These are phyloP conservation scores for Nyctalus aviator DNA, from an alignment of 2,797 vertebrate genomes.

Conservation along the genomic window DNA sequence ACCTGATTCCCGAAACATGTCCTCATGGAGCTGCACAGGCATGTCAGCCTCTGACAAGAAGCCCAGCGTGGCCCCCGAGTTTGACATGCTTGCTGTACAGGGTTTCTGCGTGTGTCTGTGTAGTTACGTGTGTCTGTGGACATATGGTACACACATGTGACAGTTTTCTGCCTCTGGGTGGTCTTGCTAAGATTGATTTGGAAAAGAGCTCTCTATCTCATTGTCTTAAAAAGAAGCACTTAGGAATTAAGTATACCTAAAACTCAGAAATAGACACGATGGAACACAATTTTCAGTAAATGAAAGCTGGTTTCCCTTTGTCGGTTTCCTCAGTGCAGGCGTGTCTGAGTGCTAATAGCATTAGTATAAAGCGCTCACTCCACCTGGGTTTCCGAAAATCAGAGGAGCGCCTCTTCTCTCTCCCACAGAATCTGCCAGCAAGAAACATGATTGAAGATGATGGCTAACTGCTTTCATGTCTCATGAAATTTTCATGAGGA, in stretches of 20 bases:
- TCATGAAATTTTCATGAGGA: not conserved
- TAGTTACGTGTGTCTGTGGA: not conserved
- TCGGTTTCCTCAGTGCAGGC: too few relatives aligned
- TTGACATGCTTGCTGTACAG: too few relatives aligned
- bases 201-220: not conserved
- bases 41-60: too few relatives aligned
- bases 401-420: too few relatives aligned
- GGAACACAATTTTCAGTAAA: too few relatives aligned
- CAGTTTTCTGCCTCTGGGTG: too few relatives aligned
- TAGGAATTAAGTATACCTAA: not conserved
- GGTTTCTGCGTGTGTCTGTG: not conserved
- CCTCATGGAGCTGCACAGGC: not conserved
- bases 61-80: too few relatives aligned
- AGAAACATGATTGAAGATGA: not conserved
- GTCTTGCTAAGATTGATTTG: not conserved
- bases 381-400: not conserved
- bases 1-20: not conserved
- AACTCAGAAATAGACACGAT: not conserved
- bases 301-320: not conserved
- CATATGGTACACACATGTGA: not conserved
- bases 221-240: not conserved
- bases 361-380: too few relatives aligned
- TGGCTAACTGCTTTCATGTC: not conserved
- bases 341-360: fast-evolving
- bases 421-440: not conserved